Percentiles rank a stretch among this genome's conserved stretches.
Conservation (phyloP, 1,140 invertebrate species). For the Diuraphis noxia region DNA sequence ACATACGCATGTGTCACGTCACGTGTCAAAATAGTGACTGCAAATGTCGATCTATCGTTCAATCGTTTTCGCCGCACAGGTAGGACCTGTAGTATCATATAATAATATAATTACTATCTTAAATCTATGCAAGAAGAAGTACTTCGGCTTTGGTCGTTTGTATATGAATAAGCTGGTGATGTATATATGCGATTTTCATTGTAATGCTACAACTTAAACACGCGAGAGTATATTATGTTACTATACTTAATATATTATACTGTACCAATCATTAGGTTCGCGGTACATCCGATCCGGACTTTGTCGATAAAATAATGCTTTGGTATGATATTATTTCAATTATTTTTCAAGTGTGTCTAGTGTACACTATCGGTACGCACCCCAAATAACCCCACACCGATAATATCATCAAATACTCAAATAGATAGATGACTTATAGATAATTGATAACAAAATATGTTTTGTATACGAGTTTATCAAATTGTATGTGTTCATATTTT, state of each 20-base stretch:
- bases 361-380: not conserved
- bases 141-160: no score
- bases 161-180: no score
- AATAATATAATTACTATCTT: not conserved
- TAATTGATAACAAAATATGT: not conserved
- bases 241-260: no score
- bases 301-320: not conserved
- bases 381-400: not conserved
- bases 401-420: no score
- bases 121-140: no score
- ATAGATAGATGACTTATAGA: not conserved
- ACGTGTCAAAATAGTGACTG: not conserved
- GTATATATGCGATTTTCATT: no score
- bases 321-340: not conserved
- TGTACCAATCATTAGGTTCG: not conserved
- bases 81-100: no score
- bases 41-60: not conserved
- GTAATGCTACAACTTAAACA: no score
- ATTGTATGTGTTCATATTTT: not conserved
- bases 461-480: not conserved
- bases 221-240: no score
- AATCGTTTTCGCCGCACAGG: not conserved
- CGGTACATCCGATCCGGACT: not conserved
- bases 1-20: not conserved
- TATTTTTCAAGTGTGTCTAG: not conserved